A percentile compares a stretch with the other conserved stretches of the same genome.
These are phyloP conservation scores for Rutpela maculata DNA, from an alignment of 2,888 invertebrate species.

Conservation along the genomic window DNA sequence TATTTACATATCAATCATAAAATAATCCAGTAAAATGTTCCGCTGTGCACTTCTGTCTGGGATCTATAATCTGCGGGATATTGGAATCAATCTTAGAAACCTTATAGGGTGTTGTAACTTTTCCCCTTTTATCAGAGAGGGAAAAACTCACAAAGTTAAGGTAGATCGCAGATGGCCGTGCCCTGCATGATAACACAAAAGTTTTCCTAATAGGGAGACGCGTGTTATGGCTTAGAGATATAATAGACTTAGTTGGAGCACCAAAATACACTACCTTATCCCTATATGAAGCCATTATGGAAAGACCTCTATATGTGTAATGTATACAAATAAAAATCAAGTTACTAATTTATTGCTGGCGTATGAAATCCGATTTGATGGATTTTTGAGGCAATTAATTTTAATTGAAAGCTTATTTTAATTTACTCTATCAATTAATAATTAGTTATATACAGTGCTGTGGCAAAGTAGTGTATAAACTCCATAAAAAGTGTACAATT, in stretches of 20 bases:
- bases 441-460: too few species aligned
- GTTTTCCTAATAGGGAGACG: slow-evolving; percentile 59
- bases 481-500: too few species aligned
- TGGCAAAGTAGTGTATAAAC: too few species aligned
- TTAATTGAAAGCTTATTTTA: too few species aligned
- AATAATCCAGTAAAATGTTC: slow-evolving; percentile 55
- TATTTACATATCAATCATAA: slow-evolving; percentile 61
- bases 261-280: slow-evolving; percentile 23
- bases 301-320: neutral
- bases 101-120: slow-evolving; percentile 32
- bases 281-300: slow-evolving; percentile 23
- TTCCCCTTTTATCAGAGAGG: slow-evolving; percentile 46
- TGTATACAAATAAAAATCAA: slow-evolving; percentile 22
- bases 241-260: slow-evolving; percentile 33
- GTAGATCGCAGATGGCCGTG: slow-evolving; percentile 59
- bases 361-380: neutral
- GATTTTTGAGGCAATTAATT: neutral
- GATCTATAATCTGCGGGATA: slow-evolving; percentile 54
- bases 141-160: slow-evolving; percentile 43
- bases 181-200: slow-evolving; percentile 62
- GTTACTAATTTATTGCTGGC: slow-evolving; percentile 8
- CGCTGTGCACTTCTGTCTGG: slow-evolving; percentile 42
- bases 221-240: slow-evolving; percentile 34
- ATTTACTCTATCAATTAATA: too few species aligned
- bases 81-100: slow-evolving; percentile 56